Conservation (phyloP, 1,140 invertebrate species). For the Alviniconcha marisindica region DNA sequence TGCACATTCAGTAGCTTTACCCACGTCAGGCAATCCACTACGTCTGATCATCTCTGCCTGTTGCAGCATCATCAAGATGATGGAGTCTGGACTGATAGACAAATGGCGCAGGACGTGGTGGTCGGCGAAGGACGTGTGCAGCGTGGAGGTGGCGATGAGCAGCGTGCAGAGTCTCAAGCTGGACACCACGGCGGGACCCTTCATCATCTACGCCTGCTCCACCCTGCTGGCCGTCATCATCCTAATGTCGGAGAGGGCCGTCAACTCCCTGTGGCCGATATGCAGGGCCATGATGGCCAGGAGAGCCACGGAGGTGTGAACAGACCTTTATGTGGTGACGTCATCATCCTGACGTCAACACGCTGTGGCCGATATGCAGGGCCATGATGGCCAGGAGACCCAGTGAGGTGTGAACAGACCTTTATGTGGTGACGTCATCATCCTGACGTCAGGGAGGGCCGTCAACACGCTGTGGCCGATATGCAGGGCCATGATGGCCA, state of each 20-base stretch:
- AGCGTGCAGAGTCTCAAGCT: slow-evolving; percentile 49
- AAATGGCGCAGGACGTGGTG: slow-evolving; percentile 61
- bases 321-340: too few relatives aligned
- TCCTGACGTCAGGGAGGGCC: too few relatives aligned
- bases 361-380: slow-evolving; percentile 5
- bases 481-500: background rate
- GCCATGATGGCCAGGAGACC: background rate
- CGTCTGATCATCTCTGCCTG: background rate
- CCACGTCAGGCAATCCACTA: too few relatives aligned
- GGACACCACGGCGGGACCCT: slow-evolving; percentile 54
- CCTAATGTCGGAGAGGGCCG: slow-evolving; percentile 23
- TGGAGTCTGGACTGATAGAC: slow-evolving; percentile 58
- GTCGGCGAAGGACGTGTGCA: slow-evolving; percentile 41
- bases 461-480: background rate
- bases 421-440: background rate
- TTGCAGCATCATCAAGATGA: slow-evolving; percentile 61
- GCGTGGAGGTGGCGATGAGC: background rate
- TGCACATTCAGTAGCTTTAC: too few relatives aligned
- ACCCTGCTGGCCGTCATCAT: slow-evolving; percentile 43
- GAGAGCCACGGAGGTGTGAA: background rate
- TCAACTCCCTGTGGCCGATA: background rate
- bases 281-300: slow-evolving; percentile 3
- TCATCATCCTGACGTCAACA: slow-evolving; percentile 23
- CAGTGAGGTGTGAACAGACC: background rate
- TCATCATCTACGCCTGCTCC: slow-evolving; percentile 49